Evolutionary conservation across 2,888 invertebrate genomes (phyloP), one percentile per base, ranked within the genome.

Genomic region (Caenorhabditis zanzibari): DNA sequence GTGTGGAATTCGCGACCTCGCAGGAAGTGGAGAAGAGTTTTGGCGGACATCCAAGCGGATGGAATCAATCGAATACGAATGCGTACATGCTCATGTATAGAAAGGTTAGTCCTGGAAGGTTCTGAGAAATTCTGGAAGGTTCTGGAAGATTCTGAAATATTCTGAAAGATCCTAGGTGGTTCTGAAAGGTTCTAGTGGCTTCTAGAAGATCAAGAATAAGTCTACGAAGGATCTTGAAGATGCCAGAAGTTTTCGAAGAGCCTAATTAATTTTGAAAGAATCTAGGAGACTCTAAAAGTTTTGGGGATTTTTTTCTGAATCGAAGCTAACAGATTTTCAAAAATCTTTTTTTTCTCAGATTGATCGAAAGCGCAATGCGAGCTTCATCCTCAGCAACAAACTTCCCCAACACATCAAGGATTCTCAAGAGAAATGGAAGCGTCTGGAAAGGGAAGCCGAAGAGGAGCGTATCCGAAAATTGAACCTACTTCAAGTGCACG

Each of bases 1-100:
- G 94, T 87, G 96, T 96, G 35, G 94, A 95, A 47, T 94, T 94
- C 14, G 91, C 91, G 0, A 56, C 66, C 0, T 41, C 79, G 3
- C 24, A 9, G 0, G 86, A 88, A 16, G 82, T 88, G 28, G 84
- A 87, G 88, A 95, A 95, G 93, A 95, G 96, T 0, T 96, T 95
- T 92, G 96, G 96, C 10, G 95, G 96, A 38, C 95, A 95, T 38
- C 94, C 95, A 35, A 85, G 86, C 32, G 93, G 93, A 24, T 92
- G 93, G 87, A 94, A 94, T 16, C 95, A 95, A 91, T 95, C 95
- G 73, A 96, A 96, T 90, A 96, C 96, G 59, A 96, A 96, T 93
- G 96, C 96, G 0, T 96, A 96, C 91, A 96, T 96, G 96, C 94
- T 96, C 76, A 96, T 96, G 95, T 96, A 96, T 92, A 94, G 96